These are phyloP conservation scores for Crossocerus cetratus DNA, from an alignment of 2,888 invertebrate species.

Conservation along the genomic window DNA sequence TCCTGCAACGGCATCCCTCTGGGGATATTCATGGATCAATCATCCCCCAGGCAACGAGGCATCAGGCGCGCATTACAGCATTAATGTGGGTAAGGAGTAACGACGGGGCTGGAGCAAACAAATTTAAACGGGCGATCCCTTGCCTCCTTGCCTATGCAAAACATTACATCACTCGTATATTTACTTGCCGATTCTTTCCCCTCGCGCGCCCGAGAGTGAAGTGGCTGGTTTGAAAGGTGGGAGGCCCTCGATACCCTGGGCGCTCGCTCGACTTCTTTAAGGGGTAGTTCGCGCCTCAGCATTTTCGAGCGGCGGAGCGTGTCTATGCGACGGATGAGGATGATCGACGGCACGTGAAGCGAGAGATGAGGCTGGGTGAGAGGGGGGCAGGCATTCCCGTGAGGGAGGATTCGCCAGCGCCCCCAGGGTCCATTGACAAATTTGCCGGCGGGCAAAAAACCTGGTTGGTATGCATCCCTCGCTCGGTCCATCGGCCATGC, in stretches of 20 bases:
- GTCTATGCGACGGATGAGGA: constrained; percentile 48
- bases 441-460: constrained; percentile 63
- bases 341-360: constrained; percentile 58
- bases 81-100: neutral
- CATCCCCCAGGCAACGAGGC: too few relatives aligned
- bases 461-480: constrained; percentile 66
- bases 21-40: too few relatives aligned
- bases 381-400: constrained; percentile 18
- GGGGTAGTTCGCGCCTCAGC: constrained; percentile 20
- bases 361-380: constrained; percentile 35
- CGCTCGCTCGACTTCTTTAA: neutral
- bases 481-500: constrained; percentile 59
- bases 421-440: constrained; percentile 64
- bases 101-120: neutral
- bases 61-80: too few relatives aligned
- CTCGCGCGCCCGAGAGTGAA: neutral
- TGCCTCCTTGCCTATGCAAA: neutral
- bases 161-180: constrained; percentile 3
- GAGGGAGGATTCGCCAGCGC: constrained; percentile 44
- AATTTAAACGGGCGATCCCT: constrained; percentile 1
- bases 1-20: too few relatives aligned
- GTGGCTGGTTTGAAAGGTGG: neutral
- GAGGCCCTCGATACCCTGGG: neutral
- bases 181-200: neutral
- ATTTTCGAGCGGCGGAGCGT: constrained; percentile 38